A percentile compares a stretch with the other conserved stretches of the same genome.
These are phyloP conservation scores for Cynocephalus volans DNA, from an alignment of 2,113 vertebrate species.

Conservation along the genomic window DNA sequence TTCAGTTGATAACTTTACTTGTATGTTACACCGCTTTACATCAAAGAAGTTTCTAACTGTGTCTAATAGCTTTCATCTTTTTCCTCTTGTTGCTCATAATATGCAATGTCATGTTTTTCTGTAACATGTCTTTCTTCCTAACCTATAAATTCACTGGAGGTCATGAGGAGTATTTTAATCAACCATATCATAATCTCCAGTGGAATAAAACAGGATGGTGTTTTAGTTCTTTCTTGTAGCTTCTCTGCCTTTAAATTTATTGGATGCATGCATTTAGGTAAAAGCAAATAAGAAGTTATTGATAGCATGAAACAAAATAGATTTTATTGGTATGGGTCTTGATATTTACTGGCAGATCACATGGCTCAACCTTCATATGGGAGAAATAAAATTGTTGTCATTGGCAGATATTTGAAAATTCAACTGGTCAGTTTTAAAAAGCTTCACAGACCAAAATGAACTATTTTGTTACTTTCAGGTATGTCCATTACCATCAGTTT, in stretches of 20 bases:
- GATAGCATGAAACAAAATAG: not conserved
- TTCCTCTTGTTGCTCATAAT: not conserved
- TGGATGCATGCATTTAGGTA: not conserved
- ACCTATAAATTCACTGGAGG: not conserved
- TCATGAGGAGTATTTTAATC: not conserved
- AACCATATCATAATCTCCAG: not conserved
- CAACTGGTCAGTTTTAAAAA: not conserved
- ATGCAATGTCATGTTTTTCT: not conserved
- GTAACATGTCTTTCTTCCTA: not conserved
- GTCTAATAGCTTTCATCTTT: not conserved
- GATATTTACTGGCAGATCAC: not conserved
- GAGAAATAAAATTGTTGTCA: not conserved
- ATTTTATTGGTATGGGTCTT: not conserved
- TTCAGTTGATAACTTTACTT: not conserved
- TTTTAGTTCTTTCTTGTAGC: not conserved
- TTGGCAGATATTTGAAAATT: slow-evolving; percentile 16
- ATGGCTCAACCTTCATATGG: not conserved
- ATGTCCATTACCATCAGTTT: not conserved
- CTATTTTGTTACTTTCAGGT: not conserved
- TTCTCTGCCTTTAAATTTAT: not conserved
- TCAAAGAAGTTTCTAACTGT: not conserved
- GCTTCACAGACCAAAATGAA: not conserved
- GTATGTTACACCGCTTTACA: not conserved
- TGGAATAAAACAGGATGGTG: not conserved
- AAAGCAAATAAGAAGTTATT: not conserved